Base-by-base conservation (phyloP, 2,113 vertebrate genomes). In the Ailuropoda melanoleuca region DNA sequence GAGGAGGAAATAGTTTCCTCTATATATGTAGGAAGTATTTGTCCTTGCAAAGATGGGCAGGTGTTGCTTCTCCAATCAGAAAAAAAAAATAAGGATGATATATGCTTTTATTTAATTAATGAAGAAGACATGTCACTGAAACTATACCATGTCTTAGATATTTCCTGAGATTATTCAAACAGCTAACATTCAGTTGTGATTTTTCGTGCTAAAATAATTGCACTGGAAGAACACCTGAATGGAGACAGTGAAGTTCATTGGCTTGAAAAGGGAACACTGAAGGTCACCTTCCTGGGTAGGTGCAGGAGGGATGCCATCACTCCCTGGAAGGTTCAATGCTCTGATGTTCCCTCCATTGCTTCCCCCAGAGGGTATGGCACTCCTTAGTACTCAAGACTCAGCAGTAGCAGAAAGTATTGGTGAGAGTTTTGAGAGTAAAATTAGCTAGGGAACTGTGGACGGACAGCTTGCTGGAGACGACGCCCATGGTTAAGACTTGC, bases 381-480 rank as follows among this genome's bases (percentile, higher is more conserved):
- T n/a, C 37, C 31, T 43, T 12, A 23, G 50, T 70, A 17, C n/a
- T 81, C 56, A 17, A 62, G 34, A 96, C 34, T 93, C 87, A 86
- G 90, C 92, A 95, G 80, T 43, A 90, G 74, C 23, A 0, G 0
- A 68, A 72, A 46, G 15, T 39, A 10, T 86, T 23, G 19, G 10
- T 8, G 43, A 68, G 87, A 85, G 70, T 55, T 58, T 82, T 12
- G 26, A 82, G 86, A 78, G 75, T 50, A 66, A 97, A 97, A 94
- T 93, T 55, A 97, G 90, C 88, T 91, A 64, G 37, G 87, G 78
- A 80, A 37, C 43, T 75, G 87, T 97, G 91, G 93, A 93, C 90
- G 75, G 93, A 97, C 80, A 94, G 94, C 50, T 70, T 43, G 74
- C 19, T 19, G 53, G 37, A 85, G 53, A 89, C 50, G n/a, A 88